Evolutionary conservation across 2,113 vertebrate species (phyloP), one percentile per base, ranked within the genome.

Genomic region (Struthio camelus): DNA sequence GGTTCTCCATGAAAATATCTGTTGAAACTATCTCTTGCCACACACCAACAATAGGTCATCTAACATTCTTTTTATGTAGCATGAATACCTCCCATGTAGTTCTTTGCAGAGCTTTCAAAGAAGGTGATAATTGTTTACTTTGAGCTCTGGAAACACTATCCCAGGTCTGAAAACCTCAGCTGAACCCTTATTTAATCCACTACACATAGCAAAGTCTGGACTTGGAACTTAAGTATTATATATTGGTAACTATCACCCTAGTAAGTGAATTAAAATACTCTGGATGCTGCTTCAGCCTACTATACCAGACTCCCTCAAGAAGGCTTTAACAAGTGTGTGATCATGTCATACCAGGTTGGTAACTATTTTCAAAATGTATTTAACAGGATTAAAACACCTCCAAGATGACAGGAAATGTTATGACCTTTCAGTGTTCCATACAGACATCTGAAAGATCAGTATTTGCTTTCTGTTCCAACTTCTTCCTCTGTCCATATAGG

Each of bases 1-100:
- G 81, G 79, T 38, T 44, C 79, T 82, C 44, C 84, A 95, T 85
- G 91, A 96, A 96, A 95, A 94, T 38, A n/a, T 65, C 36, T 40
- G 18, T 25, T 23, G 38, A 15, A 65, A 46, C 17, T 46, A 96
- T 94, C 67, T 93, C 93, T 92, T 86, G 93, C 83, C 95, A 71
- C 94, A 76, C 94, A 87, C 62, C 72, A 90, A 88, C 81, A 91
- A 85, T 65, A 82, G 73, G 83, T 66, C 89, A 95, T 9, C 48
- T 61, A 50, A 56, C 78, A 50, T 24, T 73, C 91, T 87, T 78
- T 80, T 59, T 59, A 71, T 11, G 79, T 9, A 78, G 36, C 76
- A 64, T 0, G 0, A 88, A 87, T 90, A 85, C 78, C 77, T 85
- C 91, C 77, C 79, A 78, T 82, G 40, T 24, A 82, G 85, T 15